Percentiles rank a stretch among this genome's conserved stretches.
Evolutionary conservation across 2,797 vertebrate species (phyloP).

Genomic region (Crenuchus spilurus): DNA sequence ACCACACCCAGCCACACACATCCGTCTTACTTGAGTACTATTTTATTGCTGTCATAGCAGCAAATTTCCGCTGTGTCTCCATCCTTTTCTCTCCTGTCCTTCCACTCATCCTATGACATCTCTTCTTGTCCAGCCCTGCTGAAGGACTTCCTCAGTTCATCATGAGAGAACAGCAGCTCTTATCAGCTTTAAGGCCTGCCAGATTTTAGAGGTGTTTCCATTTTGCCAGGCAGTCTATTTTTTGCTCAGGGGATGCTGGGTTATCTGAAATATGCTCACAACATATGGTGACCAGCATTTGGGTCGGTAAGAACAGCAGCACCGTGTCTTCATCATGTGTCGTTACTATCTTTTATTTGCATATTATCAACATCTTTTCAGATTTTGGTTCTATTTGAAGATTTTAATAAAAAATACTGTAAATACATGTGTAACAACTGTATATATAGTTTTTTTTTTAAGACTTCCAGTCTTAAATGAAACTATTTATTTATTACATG

Average conservation of each 20-base stretch:
- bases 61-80: constrained; percentile 21
- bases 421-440: no score
- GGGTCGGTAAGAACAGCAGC: background rate
- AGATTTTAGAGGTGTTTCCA: constrained; percentile 12
- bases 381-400: no score
- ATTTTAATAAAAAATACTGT: no score
- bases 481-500: no score
- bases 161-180: background rate
- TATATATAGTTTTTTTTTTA: no score
- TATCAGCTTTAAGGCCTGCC: background rate
- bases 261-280: constrained; percentile 27
- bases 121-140: constrained; percentile 38
- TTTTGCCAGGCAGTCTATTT: background rate
- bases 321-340: background rate
- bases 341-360: background rate
- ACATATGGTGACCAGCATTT: background rate
- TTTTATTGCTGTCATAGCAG: constrained; percentile 47
- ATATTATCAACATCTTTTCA: background rate
- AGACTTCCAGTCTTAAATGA: no score
- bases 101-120: constrained; percentile 43
- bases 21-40: constrained; percentile 7
- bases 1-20: background rate
- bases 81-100: constrained; percentile 25
- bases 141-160: background rate
- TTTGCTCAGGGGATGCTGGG: background rate